Evolutionary conservation across 2,888 invertebrate species (phyloP).

Genomic region (Tetranychus piercei): DNA sequence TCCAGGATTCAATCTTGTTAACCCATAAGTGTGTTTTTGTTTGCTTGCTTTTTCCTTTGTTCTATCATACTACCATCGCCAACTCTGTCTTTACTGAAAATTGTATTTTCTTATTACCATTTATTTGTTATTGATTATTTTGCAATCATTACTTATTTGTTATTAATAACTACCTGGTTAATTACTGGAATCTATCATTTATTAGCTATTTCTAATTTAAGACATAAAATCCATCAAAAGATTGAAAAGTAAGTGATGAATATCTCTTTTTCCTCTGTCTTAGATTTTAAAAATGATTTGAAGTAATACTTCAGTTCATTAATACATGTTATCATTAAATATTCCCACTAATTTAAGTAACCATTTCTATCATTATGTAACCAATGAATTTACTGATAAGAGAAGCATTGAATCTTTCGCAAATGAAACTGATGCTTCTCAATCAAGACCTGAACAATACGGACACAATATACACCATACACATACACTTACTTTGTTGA

Average conservation of each 20-base stretch:
- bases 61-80: too few relatives aligned
- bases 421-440: not conserved
- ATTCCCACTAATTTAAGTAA: not conserved
- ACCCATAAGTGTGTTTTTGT: too few relatives aligned
- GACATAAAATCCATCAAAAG: slow-evolving; percentile 1
- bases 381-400: slow-evolving; percentile 31
- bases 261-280: not conserved
- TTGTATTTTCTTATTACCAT: too few relatives aligned
- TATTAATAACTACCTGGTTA: not conserved
- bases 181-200: not conserved
- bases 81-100: too few relatives aligned
- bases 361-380: not conserved
- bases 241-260: slow-evolving; percentile 6
- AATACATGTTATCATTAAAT: not conserved
- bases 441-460: slow-evolving; percentile 13
- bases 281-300: not conserved
- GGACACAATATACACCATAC: too few relatives aligned
- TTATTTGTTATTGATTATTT: too few relatives aligned
- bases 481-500: too few relatives aligned
- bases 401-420: slow-evolving; percentile 19
- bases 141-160: not conserved
- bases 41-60: too few relatives aligned
- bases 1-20: too few relatives aligned
- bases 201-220: not conserved
- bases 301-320: not conserved